Evolutionary conservation across 2,797 vertebrate species (phyloP).

Genomic region (Oreortyx pictus): DNA sequence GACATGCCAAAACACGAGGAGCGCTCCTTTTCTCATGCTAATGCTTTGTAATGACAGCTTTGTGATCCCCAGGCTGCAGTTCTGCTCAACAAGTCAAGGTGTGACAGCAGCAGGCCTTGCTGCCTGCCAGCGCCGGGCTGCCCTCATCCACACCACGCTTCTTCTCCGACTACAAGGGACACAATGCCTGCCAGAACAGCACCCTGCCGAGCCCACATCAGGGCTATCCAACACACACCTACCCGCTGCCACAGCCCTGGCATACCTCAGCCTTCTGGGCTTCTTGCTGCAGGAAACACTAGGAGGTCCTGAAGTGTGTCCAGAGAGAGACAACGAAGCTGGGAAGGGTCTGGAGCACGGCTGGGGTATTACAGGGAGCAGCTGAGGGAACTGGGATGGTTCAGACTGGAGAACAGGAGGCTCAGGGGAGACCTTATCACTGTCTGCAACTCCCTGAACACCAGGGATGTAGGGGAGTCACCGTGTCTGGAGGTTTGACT

Average conservation of each 20-base stretch:
- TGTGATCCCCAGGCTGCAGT: conserved; percentile 51
- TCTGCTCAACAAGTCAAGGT: conserved; percentile 76
- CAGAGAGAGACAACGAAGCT: too few species aligned
- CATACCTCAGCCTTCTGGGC: too few species aligned
- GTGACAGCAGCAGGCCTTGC: conserved; percentile 75
- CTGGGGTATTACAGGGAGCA: too few species aligned
- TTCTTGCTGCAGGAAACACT: too few species aligned
- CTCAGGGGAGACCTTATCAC: too few species aligned
- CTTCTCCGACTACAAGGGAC: not conserved
- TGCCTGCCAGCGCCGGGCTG: not conserved
- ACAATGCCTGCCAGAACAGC: not conserved
- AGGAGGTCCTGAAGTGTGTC: too few species aligned
- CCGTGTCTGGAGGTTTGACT: too few species aligned
- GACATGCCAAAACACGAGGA: conserved; percentile 81
- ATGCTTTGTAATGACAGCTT: conserved; percentile 78
- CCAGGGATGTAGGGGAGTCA: too few species aligned
- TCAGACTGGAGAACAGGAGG: too few species aligned
- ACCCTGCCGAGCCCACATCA: not conserved
- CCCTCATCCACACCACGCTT: not conserved
- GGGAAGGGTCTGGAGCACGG: too few species aligned
- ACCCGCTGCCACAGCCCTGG: not conserved
- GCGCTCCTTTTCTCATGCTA: conserved; percentile 83
- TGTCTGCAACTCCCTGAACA: too few species aligned
- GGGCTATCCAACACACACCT: accelerated
- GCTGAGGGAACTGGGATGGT: too few species aligned